Evolutionary conservation across 1,140 invertebrate species (phyloP).

Genomic region (Aphelinus atriplicis): DNA sequence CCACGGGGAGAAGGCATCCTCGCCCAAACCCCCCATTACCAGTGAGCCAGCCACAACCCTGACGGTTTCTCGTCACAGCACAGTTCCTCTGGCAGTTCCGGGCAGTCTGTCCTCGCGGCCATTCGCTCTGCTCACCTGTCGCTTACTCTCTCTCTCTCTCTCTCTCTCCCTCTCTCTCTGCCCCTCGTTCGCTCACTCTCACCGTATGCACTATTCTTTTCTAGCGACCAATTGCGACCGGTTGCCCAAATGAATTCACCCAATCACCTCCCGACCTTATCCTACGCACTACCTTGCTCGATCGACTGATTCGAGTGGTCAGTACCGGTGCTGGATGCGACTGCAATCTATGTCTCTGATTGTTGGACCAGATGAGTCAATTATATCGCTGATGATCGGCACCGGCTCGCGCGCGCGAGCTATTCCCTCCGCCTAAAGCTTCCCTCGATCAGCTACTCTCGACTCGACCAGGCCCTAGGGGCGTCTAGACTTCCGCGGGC

Average conservation of each 20-base stretch:
- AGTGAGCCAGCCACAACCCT: constrained; percentile 53
- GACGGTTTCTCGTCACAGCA: constrained; percentile 49
- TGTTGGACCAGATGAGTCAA: too few relatives aligned
- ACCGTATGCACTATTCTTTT: neutral
- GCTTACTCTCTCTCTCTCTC: constrained; percentile 13
- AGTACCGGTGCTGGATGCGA: too few relatives aligned
- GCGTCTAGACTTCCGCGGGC: constrained; percentile 60
- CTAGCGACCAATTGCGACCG: constrained; percentile 8
- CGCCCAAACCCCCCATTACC: constrained; percentile 66
- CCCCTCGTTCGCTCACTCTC: too few relatives aligned
- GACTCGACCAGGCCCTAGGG: constrained; percentile 48
- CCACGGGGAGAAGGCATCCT: constrained; percentile 64
- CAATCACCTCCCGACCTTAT: constrained; percentile 32
- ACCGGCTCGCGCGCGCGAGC: too few relatives aligned
- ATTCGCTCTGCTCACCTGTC: constrained; percentile 40
- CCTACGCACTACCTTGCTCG: neutral
- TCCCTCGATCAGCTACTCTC: too few relatives aligned
- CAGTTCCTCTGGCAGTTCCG: constrained; percentile 40
- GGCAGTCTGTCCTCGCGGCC: constrained; percentile 44
- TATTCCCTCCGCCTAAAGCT: too few relatives aligned
- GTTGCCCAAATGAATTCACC: neutral
- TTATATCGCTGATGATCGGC: too few relatives aligned
- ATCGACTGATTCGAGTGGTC: neutral
- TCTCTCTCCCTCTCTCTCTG: neutral
- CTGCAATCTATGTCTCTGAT: too few relatives aligned